These are phyloP conservation scores for Leucoraja erinaceus DNA, from an alignment of 2,113 vertebrate genomes.

Conservation along the genomic window DNA sequence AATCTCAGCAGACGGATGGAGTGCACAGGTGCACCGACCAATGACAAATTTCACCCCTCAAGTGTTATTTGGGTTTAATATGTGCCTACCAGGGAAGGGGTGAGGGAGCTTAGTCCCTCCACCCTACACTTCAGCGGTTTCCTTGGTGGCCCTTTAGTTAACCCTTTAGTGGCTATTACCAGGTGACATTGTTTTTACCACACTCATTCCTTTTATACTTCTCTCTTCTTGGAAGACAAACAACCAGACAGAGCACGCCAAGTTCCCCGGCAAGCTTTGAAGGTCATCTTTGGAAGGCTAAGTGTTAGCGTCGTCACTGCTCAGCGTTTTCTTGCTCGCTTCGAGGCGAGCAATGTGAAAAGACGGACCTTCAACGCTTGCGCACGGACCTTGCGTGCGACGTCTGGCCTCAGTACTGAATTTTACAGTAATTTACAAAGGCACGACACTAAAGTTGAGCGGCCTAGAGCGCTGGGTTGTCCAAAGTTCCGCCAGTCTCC, in stretches of 20 bases:
- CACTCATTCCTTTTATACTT: neutral
- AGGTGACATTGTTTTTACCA: slow-evolving; percentile 11
- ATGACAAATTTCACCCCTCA: too few relatives aligned
- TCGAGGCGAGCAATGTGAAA: slow-evolving; percentile 25
- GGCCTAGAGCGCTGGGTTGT: neutral
- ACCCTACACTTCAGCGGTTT: slow-evolving; percentile 11
- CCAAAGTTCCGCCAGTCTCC: neutral
- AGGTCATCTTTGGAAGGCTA: neutral
- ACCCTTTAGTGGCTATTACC: slow-evolving; percentile 34
- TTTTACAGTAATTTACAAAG: neutral
- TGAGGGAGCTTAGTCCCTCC: neutral
- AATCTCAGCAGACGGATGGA: too few relatives aligned
- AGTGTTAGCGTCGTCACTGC: neutral
- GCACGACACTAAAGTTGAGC: neutral
- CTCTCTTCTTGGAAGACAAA: neutral
- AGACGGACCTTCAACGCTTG: neutral
- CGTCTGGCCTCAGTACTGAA: neutral
- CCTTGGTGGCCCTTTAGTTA: slow-evolving; percentile 16
- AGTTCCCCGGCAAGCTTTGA: neutral
- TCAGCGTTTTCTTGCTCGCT: neutral
- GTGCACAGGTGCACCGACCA: too few relatives aligned
- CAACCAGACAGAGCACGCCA: neutral
- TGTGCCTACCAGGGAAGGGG: neutral
- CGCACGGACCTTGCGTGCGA: neutral
- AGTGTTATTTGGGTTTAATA: neutral